Conservation (phyloP, 92 coral and sea anemone species). For the Ricordea florida region DNA sequence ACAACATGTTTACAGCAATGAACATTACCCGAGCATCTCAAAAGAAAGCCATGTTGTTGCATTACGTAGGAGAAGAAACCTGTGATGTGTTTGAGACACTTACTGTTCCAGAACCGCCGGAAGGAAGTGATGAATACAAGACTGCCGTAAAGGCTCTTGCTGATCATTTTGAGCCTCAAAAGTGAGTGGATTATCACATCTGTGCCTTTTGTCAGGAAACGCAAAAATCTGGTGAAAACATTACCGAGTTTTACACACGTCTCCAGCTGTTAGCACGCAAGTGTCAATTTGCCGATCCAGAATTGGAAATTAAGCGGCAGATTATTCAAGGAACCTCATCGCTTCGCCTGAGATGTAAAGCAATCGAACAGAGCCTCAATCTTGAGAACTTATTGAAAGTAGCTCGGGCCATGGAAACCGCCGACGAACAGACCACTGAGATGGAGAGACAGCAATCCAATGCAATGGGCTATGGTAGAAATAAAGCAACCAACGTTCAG, state of each 20-base stretch:
- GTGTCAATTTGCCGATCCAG: conserved; percentile 38
- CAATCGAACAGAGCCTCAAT: conserved; percentile 55
- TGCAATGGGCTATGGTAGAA: too few relatives aligned
- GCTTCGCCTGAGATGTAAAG: conserved; percentile 49
- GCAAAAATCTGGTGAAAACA: conserved; percentile 41
- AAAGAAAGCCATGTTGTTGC: conserved; percentile 52
- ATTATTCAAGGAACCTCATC: conserved; percentile 58
- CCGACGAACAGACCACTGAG: too few relatives aligned
- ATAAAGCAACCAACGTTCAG: too few relatives aligned
- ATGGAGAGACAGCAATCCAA: too few relatives aligned
- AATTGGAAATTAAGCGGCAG: conserved; percentile 51
- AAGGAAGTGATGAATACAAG: conserved; percentile 40
- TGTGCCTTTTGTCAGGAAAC: conserved; percentile 45
- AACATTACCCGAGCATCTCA: conserved; percentile 51
- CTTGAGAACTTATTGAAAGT: conserved; percentile 47
- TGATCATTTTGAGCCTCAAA: conserved; percentile 51
- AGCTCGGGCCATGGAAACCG: conserved; percentile 51
- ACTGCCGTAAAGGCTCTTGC: conserved; percentile 42
- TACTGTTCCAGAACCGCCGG: conserved; percentile 41
- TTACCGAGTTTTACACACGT: conserved; percentile 49
- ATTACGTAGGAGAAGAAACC: conserved; percentile 63
- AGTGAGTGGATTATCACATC: conserved; percentile 43
- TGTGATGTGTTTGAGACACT: conserved; percentile 56
- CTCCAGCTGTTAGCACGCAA: conserved; percentile 48
- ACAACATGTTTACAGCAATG: conserved; percentile 58